These are phyloP conservation scores for Camponotus pennsylvanicus DNA, from an alignment of 1,140 invertebrate genomes.

Conservation along the genomic window DNA sequence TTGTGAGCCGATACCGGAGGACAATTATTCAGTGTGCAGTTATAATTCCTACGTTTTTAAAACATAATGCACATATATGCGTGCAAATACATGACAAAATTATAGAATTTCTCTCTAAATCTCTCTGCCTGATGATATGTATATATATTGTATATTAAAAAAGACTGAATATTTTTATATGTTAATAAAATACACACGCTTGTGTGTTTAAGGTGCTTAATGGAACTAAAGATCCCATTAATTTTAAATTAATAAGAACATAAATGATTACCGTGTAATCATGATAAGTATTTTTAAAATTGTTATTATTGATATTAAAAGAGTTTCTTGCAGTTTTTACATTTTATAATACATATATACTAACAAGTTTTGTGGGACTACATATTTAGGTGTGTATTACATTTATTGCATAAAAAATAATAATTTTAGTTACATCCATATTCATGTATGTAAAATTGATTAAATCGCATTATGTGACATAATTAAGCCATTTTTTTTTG, in stretches of 20 bases:
- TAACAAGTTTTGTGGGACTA: background rate
- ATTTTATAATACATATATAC: background rate
- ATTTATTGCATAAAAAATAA: background rate
- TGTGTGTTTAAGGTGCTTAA: background rate
- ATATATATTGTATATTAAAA: slow-evolving; percentile 5
- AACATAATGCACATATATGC: slow-evolving; percentile 15
- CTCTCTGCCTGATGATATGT: background rate
- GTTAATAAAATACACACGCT: slow-evolving; percentile 16
- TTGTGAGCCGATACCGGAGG: slow-evolving; percentile 55
- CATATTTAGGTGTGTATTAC: background rate
- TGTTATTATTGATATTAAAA: background rate
- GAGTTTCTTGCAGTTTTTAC: background rate
- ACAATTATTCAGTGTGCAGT: slow-evolving; percentile 70
- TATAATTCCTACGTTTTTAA: slow-evolving; percentile 71
- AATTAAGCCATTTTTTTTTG: too few relatives aligned
- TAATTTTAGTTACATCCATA: background rate
- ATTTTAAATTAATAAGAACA: background rate
- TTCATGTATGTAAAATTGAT: background rate
- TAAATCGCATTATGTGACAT: too few relatives aligned
- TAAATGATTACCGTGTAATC: background rate
- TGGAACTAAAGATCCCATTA: background rate
- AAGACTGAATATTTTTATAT: slow-evolving; percentile 66
- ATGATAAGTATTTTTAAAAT: background rate
- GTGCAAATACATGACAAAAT: background rate
- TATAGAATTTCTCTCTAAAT: background rate